phyloP scores from a whole-genome alignment of 2,113 vertebrate species.

The Rhinolophus ferrumequinum region DNA sequence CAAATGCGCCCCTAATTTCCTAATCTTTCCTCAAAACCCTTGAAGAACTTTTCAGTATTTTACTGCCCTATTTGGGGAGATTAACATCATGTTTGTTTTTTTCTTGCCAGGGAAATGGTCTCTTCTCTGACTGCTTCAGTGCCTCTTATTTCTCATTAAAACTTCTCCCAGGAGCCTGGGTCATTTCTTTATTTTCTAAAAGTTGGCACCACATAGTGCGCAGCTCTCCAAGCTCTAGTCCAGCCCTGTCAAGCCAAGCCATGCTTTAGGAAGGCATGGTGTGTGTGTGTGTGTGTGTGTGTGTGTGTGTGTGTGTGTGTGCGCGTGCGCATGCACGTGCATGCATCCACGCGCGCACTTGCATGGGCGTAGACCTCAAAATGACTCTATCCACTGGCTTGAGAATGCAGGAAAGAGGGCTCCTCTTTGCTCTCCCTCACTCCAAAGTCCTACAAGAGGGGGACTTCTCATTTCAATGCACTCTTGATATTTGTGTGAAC shows the following conservation, averaged over 20 bases:
- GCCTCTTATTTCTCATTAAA: conserved; percentile 46
- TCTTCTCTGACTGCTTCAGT: conserved; percentile 3
- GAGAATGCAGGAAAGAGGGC: not conserved
- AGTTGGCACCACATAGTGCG: not conserved
- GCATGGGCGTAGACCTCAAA: not conserved
- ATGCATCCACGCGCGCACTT: not conserved
- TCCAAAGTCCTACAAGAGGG: not conserved
- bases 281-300: not conserved
- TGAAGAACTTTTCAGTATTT: conserved; percentile 49
- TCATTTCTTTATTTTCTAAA: conserved; percentile 43
- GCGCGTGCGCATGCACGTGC: rapidly evolving
- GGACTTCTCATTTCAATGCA: not conserved
- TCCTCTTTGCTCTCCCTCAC: not conserved
- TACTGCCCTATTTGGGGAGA: conserved; percentile 27
- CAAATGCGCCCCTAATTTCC: not conserved
- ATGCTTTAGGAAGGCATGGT: not conserved
- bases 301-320: not conserved
- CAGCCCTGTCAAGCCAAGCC: not conserved
- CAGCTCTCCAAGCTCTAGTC: conserved; percentile 48
- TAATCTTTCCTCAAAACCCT: conserved; percentile 29
- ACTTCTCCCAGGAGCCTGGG: not conserved
- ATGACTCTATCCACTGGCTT: not conserved
- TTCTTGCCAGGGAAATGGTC: conserved; percentile 25
- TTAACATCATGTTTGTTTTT: conserved; percentile 18
- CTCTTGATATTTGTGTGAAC: not conserved